Base-by-base conservation (phyloP, 2,113 vertebrate species). In the Amia ocellicauda region DNA sequence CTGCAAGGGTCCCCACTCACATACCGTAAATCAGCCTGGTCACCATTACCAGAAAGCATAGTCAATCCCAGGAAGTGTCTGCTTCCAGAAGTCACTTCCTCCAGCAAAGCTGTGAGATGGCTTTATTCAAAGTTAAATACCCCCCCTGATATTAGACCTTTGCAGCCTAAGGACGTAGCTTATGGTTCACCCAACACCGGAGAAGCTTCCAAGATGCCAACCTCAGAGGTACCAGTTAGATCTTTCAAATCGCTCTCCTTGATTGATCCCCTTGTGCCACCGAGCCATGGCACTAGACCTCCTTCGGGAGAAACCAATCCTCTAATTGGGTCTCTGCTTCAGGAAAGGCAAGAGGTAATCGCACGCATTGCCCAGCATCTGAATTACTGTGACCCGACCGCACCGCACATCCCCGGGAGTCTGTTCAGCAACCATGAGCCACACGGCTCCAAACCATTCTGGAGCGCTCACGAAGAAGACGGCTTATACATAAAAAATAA, bases 291-390 rank as follows among this genome's bases (percentile, higher is more conserved):
- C 71, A 86, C 87, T 16, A 82, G 85, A 68, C 85, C 89, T n/a
- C 23, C 85, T 10, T 70, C 79, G 1, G 85, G 81, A 16, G 94
- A 97, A 71, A 86, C 90, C 26, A 96, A 94, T 76, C 94, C 95
- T 68, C 80, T 97, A 75, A 98, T 98, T 74, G 93, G 93, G 58
- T 96, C 92, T 53, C 83, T 99, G 68, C 93, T 99, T 78, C 96
- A 97, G 67, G 95, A 99, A 53, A 88, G 95, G 65, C 94, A 98
- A 73, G 95, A 98, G 74, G 94, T 99, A 63, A 99, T 99, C 2
- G 94, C 96, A 55, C 92, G 97, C 74, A 99, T 98, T 47, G 95
- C 97, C 69, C 95, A 98, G 80, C 93, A 96, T 75, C 85, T 98
- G 74, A 94, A 95, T 80, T 93, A 95, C 80, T 99, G 96, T 73